phyloP scores from a whole-genome alignment of 1,140 invertebrate species.

The Conus ventricosus region DNA sequence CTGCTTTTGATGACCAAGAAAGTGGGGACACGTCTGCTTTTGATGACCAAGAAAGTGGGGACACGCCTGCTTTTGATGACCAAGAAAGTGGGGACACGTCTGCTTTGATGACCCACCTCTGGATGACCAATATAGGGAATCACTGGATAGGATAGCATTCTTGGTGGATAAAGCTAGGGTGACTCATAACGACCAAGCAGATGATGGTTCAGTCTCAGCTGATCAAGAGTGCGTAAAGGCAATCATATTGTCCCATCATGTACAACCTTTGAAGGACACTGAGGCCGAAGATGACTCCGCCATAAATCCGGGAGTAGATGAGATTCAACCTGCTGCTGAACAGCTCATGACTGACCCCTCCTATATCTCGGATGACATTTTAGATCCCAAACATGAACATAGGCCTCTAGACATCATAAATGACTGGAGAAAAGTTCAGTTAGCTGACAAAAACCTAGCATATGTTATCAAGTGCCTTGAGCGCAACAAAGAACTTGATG shows the following conservation, averaged over 20 bases:
- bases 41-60: too few species aligned
- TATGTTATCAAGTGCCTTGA: neutral
- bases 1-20: too few species aligned
- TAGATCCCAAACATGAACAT: neutral
- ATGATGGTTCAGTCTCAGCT: neutral
- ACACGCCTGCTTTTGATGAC: too few species aligned
- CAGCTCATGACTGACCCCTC: neutral
- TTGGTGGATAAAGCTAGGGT: neutral
- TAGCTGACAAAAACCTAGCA: constrained; percentile 7
- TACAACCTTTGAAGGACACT: neutral
- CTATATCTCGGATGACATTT: neutral
- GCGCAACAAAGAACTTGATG: neutral
- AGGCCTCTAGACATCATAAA: neutral
- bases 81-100: too few species aligned
- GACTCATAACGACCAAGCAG: neutral
- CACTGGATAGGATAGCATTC: neutral
- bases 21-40: too few species aligned
- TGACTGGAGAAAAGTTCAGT: neutral
- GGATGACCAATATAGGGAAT: neutral
- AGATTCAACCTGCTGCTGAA: neutral
- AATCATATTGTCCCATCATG: neutral
- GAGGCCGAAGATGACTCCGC: neutral
- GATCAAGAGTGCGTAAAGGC: neutral
- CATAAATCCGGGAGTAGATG: neutral
- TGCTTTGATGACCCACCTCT: neutral